Percentiles rank a stretch among this genome's conserved stretches.
Evolutionary conservation across 2,888 invertebrate genomes (phyloP).

Genomic region (Polydesmus complanatus): DNA sequence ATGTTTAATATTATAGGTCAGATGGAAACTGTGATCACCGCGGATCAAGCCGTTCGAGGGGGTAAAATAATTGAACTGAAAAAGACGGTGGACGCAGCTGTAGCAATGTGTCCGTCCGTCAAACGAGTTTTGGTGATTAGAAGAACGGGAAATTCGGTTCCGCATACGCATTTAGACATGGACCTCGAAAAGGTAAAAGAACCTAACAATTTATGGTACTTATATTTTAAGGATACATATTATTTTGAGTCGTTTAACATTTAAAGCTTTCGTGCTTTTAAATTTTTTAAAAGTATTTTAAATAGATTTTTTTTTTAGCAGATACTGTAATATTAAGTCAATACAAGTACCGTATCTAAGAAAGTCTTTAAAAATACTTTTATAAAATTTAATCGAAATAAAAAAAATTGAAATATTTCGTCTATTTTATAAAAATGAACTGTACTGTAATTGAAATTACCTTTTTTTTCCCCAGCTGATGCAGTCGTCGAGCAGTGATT

Average conservation of each 20-base stretch:
- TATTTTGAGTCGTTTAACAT: neutral
- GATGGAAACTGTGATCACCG: constrained; percentile 35
- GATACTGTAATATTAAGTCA: too few relatives aligned
- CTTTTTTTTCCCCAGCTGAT: neutral
- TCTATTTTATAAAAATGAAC: too few relatives aligned
- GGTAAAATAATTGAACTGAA: constrained; percentile 33
- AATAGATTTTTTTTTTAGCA: too few relatives aligned
- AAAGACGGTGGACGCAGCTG: constrained; percentile 34
- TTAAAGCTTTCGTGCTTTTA: neutral
- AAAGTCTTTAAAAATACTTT: too few relatives aligned
- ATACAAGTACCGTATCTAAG: too few relatives aligned
- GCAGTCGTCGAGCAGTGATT: constrained; percentile 11
- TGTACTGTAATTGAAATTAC: neutral
- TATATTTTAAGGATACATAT: neutral
- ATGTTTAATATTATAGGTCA: constrained; percentile 28
- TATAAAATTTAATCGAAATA: too few relatives aligned
- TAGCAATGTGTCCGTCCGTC: constrained; percentile 30
- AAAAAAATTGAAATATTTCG: too few relatives aligned
- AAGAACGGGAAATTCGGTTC: constrained; percentile 31
- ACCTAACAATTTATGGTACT: neutral
- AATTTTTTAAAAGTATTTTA: too few relatives aligned
- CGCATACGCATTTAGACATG: constrained; percentile 30
- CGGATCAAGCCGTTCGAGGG: constrained; percentile 36
- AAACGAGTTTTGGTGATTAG: constrained; percentile 34
- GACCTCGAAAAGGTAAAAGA: constrained; percentile 31